These are phyloP conservation scores for Archivesica marissinica DNA, from an alignment of 1,140 invertebrate species.

Conservation along the genomic window DNA sequence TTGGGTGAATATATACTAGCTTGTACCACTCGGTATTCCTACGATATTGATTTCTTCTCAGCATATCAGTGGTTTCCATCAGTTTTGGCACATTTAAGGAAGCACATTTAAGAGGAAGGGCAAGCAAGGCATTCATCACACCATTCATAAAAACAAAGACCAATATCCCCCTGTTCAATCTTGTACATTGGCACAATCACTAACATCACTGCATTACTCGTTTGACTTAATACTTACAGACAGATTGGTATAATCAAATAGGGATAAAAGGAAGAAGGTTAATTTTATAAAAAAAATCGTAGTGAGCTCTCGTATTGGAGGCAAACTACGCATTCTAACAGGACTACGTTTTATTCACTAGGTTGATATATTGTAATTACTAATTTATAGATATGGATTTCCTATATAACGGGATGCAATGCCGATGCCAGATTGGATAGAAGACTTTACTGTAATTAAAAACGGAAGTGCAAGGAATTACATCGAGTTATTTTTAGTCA, in stretches of 20 bases:
- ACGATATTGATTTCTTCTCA: background rate
- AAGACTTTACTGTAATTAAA: constrained; percentile 2
- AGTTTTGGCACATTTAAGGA: constrained; percentile 6
- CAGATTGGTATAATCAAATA: too few relatives aligned
- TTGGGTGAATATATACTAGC: too few relatives aligned
- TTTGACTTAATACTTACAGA: too few relatives aligned
- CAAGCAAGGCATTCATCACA: background rate
- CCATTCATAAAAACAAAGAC: background rate
- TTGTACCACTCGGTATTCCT: too few relatives aligned
- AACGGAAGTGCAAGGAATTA: background rate
- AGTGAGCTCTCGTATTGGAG: background rate
- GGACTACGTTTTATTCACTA: background rate
- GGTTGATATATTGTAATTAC: constrained; percentile 29
- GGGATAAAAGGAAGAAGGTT: background rate
- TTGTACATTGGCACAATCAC: background rate
- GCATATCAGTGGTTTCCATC: constrained; percentile 7
- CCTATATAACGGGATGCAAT: constrained; percentile 6
- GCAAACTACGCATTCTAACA: background rate
- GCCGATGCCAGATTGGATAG: background rate
- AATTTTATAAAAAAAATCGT: background rate
- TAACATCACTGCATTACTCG: background rate
- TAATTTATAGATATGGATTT: constrained; percentile 37
- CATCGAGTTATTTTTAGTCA: background rate
- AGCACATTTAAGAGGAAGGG: background rate
- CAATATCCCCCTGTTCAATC: background rate